Evolutionary conservation across 2,888 invertebrate genomes (phyloP).

Genomic region (Oasisia sp.): DNA sequence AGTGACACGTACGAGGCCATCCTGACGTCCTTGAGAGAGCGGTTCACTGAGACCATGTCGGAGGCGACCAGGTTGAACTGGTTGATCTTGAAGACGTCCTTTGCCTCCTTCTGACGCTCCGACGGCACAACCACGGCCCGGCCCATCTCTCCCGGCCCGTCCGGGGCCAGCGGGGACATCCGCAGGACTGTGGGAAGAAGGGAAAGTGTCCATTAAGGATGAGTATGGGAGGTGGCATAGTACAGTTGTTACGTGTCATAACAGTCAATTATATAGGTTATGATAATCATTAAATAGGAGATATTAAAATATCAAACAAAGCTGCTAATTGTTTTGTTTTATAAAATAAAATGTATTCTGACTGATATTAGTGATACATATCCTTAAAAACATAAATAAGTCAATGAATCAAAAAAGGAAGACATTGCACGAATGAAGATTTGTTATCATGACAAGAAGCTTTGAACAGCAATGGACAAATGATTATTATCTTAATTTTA

Average conservation of each 20-base stretch:
- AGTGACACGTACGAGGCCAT: conserved; percentile 79
- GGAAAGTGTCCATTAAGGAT: neutral
- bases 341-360: neutral
- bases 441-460: neutral
- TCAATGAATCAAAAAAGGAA: neutral
- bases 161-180: conserved; percentile 60
- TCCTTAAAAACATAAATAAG: neutral
- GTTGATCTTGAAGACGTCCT: conserved; percentile 96
- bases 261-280: neutral
- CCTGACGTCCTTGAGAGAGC: conserved; percentile 92
- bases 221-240: neutral
- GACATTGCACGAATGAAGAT: neutral
- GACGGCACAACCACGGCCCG: conserved; percentile 88
- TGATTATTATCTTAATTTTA: neutral
- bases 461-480: neutral
- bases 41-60: conserved; percentile 95
- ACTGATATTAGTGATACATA: neutral
- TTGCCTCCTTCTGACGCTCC: conserved; percentile 86
- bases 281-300: neutral
- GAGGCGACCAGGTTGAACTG: conserved; percentile 98
- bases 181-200: neutral
- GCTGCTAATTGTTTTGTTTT: neutral
- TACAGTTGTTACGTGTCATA: neutral
- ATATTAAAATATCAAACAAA: neutral
- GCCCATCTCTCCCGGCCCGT: conserved; percentile 91